phyloP scores from a whole-genome alignment of 2,888 invertebrate species.

The Tetragonula carbonaria region DNA sequence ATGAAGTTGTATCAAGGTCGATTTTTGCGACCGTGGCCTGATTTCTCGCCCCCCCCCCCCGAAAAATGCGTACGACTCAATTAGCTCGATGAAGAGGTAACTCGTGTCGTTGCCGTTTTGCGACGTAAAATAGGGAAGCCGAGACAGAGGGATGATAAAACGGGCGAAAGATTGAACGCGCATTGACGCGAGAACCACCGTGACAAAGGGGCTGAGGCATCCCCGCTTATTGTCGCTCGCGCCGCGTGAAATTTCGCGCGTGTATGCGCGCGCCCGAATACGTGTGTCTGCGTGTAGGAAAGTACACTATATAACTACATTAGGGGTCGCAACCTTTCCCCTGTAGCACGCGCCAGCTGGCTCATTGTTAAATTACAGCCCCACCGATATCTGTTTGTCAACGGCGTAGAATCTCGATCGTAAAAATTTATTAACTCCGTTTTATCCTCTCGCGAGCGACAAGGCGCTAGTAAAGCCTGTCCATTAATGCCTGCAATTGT shows the following conservation, averaged over 20 bases:
- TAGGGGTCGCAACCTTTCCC: conserved; percentile 81
- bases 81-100: conserved; percentile 69
- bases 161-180: conserved; percentile 76
- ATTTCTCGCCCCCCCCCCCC: background rate
- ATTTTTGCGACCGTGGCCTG: conserved; percentile 15
- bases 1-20: background rate
- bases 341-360: conserved; percentile 84
- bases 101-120: conserved; percentile 50
- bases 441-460: background rate
- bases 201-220: conserved; percentile 84
- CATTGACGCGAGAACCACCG: conserved; percentile 84
- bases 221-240: conserved; percentile 77
- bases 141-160: conserved; percentile 64
- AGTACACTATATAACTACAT: conserved; percentile 82
- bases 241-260: conserved; percentile 63
- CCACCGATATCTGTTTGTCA: conserved; percentile 80
- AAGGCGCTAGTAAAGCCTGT: background rate
- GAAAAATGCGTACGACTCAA: conserved; percentile 72
- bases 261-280: conserved; percentile 60
- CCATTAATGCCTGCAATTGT: background rate
- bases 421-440: conserved; percentile 33
- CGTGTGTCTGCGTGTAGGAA: conserved; percentile 69
- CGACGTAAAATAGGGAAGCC: conserved; percentile 58
- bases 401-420: conserved; percentile 72
- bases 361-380: conserved; percentile 84